Base-by-base conservation (phyloP, 2,888 invertebrate species). In the Parnassius apollo region DNA sequence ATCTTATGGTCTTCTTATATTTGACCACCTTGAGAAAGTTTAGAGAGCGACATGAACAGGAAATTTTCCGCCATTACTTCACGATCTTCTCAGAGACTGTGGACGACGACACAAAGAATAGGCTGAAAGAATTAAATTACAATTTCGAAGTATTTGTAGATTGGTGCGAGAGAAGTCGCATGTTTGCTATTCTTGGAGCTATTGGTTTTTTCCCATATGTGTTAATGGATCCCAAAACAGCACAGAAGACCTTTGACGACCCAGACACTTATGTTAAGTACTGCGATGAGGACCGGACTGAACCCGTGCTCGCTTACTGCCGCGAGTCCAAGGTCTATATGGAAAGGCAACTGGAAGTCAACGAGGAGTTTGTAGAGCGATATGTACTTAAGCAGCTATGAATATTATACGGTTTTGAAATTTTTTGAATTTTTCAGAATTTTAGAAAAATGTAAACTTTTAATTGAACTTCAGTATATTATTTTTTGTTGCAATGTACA, bases 331-430 rank as follows among this genome's bases (percentile, higher is more conserved):
- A 54, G 0, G 50, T 44, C 2, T 86, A 81, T 60, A 73, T 70
- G 22, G 64, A 73, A n/a, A 73, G 81, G 46, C 74, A 75, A 64
- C 18, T 86, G 42, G 79, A 83, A 55, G 68, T 81, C 2, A 71
- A 70, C 10, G 84, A 86, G 59, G 86, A 87, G 68, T 84, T 83
- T n/a, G 67, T 83, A 0, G 80, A 84, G 60, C 73, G 76, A 65
- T 86, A 79, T 52, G 62, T 81, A 48, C 51, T 65, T 35, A 61
- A 61, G 7, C 54, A 57, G 48, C 22, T 50, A 9, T 49, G 44
- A 13, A 11, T 35, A 12, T 9, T 25, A 4, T 12, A 12, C 64
- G 67, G 42, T 25, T 25, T 25, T 25, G 4, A 25, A 25, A 25
- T 3, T 25, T 25, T 25, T 25, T 0, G 25, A 25, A 18, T 18